Evolutionary conservation across 2,888 invertebrate species (phyloP).

Genomic region (Drosophila formosana): DNA sequence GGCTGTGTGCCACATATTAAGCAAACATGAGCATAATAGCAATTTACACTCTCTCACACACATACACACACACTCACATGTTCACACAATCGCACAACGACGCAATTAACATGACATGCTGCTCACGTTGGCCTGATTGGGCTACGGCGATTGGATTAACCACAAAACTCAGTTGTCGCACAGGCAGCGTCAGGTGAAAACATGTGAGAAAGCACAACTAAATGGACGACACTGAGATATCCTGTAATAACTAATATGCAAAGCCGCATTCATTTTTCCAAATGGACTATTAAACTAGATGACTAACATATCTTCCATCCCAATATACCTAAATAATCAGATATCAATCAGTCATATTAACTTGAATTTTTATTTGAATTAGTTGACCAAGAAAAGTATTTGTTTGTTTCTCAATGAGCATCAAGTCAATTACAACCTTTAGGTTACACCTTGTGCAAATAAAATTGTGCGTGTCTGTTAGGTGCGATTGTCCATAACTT

Average conservation of each 20-base stretch:
- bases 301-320: too few relatives aligned
- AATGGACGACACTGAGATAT: constrained; percentile 6
- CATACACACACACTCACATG: constrained; percentile 5
- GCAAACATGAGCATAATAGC: constrained; percentile 78
- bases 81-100: constrained; percentile 21
- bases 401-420: neutral
- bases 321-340: too few relatives aligned
- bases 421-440: constrained; percentile 12
- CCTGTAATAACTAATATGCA: constrained; percentile 4
- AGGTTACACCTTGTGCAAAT: neutral
- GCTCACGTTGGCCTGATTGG: constrained; percentile 75
- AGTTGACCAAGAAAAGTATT: too few relatives aligned
- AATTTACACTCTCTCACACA: constrained; percentile 59
- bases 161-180: constrained; percentile 60
- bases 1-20: constrained; percentile 74
- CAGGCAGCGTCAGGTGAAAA: constrained; percentile 53
- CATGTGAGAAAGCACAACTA: constrained; percentile 5
- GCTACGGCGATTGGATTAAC: constrained; percentile 71
- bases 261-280: neutral
- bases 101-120: constrained; percentile 78
- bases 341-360: too few relatives aligned
- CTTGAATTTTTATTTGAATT: too few relatives aligned
- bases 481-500: constrained; percentile 55
- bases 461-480: constrained; percentile 50
- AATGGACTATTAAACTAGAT: too few relatives aligned